Base-by-base conservation (phyloP, 2,113 vertebrate species). In the Marcusenius ussheri region DNA sequence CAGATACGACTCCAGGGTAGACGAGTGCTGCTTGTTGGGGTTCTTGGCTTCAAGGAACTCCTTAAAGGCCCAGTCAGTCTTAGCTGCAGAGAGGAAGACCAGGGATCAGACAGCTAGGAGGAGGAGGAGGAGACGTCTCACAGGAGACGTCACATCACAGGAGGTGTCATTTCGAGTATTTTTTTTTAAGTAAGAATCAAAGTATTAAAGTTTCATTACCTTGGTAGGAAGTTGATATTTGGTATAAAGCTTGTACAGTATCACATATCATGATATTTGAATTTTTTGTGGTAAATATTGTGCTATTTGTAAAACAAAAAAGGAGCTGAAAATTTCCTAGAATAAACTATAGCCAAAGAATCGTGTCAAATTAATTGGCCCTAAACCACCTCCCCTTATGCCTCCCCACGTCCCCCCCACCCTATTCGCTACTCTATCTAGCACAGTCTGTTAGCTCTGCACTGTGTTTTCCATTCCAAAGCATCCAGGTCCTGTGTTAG, bases 11-110 rank as follows among this genome's bases (percentile, higher is more conserved):
- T 99, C 98, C 94, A 99, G 93, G 0, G 98, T 98, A 17, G 97
- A 97, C 0, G 98, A 98, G 90, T 99, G 98, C 94, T 99, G 98
- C 92, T 98, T 98, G 88, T 97, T 98, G 10, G 97, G 97, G 90
- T 99, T 99, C 89, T 96, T 97, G 9, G 96, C 94, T 1, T 98
- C 98, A 93, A 99, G 94, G 92, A 99, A 99, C 39, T 96, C 95
- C 93, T 97, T 98, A 92, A 99, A 99, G 46, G 97, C 96, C 83
- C 93, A 91, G 39, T 99, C 98, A 0, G 97, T 99, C 95, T 97
- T 98, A 3, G 98, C 98, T 97, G 93, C 19, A 89, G 90, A 77
- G 3, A 5, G 0, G 83, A 13, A 87, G 2, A 3, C 11, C 17
- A 45, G 8, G 27, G 31, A 53, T 87, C n/a, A 87, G 39, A 87